Evolutionary conservation across 35 echinoderm and acorn worm species (phyloP), one percentile per base, ranked within the genome.

Genomic region (Ptychodera flava): DNA sequence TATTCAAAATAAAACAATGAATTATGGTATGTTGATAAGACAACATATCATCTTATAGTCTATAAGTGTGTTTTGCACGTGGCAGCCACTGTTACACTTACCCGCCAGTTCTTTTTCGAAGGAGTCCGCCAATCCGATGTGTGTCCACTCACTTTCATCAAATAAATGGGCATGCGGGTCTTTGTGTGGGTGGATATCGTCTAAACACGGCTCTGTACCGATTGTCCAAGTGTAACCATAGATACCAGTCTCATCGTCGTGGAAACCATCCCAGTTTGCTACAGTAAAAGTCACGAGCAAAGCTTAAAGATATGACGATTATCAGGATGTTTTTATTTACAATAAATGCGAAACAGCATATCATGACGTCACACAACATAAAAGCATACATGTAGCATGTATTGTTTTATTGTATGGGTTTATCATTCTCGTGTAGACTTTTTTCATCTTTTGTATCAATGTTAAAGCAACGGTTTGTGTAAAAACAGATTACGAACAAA

Each of bases 201-300:
- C 82, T 14, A 37, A 16, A 79, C 88, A 90, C n/a, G 38, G 36
- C 30, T 33, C n/a, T 31, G 34, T 15, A 29, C 82, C 88, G 29
- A 85, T 32, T 1, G 88, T 33, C 88, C 88, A 90, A 27, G 81
- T 90, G 88, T 90, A 90, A 29, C 88, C 88, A 45, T 78, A 34
- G 31, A 90, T 90, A 29, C 88, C 88, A 1, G 88, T 90, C 75
- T 90, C 88, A 31, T 90, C 76, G 64, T 90, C 88, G 79, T 90
- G 88, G 76, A 90, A 35, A 84, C 88, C 88, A 35, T 90, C 88
- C 88, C 88, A 90, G 36, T 90, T 90, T 35, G 88, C 88, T 90
- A 80, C 45, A 88, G 81, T 35, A 35, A 29, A 16, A 38, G 14
- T 28, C 16, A 79, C n/a, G 31, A 35, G n/a, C n/a, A n/a, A n/a